phyloP scores from a whole-genome alignment of 2,797 vertebrate genomes.

The Danio albolineatus region DNA sequence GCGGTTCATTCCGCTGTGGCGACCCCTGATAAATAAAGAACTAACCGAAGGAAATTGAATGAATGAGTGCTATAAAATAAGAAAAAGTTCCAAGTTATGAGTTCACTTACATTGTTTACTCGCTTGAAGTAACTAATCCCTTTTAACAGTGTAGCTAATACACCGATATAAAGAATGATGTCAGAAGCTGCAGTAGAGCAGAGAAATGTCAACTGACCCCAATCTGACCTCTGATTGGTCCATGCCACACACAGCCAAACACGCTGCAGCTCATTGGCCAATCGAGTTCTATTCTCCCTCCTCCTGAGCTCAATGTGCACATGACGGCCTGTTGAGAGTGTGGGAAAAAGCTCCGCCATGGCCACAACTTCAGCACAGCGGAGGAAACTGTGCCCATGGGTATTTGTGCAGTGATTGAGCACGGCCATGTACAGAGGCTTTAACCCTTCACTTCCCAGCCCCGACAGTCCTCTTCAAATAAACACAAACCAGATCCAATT shows the following conservation, averaged over 20 bases:
- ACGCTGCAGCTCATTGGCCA: slow-evolving; percentile 14
- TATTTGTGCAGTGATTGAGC: slow-evolving; percentile 54
- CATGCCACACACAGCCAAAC: not conserved
- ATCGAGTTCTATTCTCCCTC: not conserved
- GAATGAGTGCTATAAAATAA: too few species aligned
- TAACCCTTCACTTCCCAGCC: slow-evolving; percentile 44
- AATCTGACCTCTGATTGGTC: slow-evolving; percentile 16
- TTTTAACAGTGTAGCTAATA: not conserved
- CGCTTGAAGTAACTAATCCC: too few species aligned
- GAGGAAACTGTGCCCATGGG: slow-evolving; percentile 51
- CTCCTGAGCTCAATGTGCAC: slow-evolving; percentile 18
- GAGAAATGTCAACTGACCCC: not conserved
- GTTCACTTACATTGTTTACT: too few species aligned
- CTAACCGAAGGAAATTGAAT: too few species aligned
- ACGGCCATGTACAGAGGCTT: slow-evolving; percentile 32
- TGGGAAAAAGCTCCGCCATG: slow-evolving; percentile 60
- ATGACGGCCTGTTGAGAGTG: slow-evolving; percentile 50
- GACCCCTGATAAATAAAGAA: too few species aligned
- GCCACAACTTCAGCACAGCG: slow-evolving; percentile 38
- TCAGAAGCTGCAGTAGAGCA: not conserved
- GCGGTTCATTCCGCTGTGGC: too few species aligned
- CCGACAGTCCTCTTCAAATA: slow-evolving; percentile 46
- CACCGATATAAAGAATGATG: not conserved
- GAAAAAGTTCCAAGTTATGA: too few species aligned
- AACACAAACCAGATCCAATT: slow-evolving; percentile 58